phyloP scores from a whole-genome alignment of 2,888 invertebrate species.

The Tortricodes alternella region DNA sequence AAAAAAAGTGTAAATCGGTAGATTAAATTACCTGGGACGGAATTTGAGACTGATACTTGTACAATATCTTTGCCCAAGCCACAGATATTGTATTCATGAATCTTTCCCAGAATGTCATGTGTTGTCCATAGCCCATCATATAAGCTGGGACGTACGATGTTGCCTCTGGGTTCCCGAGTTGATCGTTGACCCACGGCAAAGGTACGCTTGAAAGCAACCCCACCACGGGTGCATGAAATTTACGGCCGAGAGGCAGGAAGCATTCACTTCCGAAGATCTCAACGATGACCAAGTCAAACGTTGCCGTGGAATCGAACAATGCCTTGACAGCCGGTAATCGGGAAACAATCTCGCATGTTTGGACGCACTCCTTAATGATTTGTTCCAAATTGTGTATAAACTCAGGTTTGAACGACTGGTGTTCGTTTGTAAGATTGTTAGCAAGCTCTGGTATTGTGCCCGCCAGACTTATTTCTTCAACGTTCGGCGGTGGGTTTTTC shows the following conservation, averaged over 20 bases:
- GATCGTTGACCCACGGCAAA: slow-evolving; percentile 81
- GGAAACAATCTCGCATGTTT: slow-evolving; percentile 70
- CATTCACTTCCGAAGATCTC: slow-evolving; percentile 83
- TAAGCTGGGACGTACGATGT: slow-evolving; percentile 82
- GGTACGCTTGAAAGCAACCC: slow-evolving; percentile 79
- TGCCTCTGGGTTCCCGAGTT: slow-evolving; percentile 82
- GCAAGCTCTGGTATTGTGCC: slow-evolving; percentile 74
- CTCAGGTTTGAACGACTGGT: slow-evolving; percentile 63
- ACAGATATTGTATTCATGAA: slow-evolving; percentile 71
- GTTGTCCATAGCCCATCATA: slow-evolving; percentile 74
- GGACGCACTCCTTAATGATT: slow-evolving; percentile 73
- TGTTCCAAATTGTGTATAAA: slow-evolving; percentile 69
- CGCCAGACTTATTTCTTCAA: slow-evolving; percentile 73
- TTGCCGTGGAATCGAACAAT: slow-evolving; percentile 60
- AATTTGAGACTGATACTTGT: slow-evolving; percentile 66
- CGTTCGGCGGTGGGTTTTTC: slow-evolving; percentile 69
- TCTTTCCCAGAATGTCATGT: slow-evolving; percentile 76
- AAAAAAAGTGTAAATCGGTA: not conserved
- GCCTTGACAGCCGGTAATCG: slow-evolving; percentile 62
- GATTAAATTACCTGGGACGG: slow-evolving; percentile 63
- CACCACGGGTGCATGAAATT: slow-evolving; percentile 79
- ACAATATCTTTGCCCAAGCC: slow-evolving; percentile 63
- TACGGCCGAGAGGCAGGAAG: slow-evolving; percentile 79
- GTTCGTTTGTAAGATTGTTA: slow-evolving; percentile 64
- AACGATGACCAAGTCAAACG: slow-evolving; percentile 70